These are phyloP conservation scores for Conomelus anceps DNA, from an alignment of 2,888 invertebrate species.

Conservation along the genomic window DNA sequence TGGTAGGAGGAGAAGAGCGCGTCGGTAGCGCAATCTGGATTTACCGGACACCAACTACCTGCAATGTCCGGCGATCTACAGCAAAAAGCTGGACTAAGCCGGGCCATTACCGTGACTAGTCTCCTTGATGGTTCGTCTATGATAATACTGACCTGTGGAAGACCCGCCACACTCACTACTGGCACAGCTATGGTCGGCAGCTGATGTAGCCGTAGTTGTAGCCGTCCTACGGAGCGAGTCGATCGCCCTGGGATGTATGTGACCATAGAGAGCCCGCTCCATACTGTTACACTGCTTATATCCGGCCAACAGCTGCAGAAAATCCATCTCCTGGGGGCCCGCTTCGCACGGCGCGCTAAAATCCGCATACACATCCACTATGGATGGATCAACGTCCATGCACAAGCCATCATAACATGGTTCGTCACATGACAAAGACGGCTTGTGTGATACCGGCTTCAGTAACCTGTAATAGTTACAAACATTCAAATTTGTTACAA, in stretches of 20 bases:
- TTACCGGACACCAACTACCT: too few species aligned
- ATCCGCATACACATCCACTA: slow-evolving; percentile 24
- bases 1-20: too few species aligned
- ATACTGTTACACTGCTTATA: slow-evolving; percentile 28
- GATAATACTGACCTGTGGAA: slow-evolving; percentile 28
- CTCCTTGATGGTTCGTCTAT: not conserved
- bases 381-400: slow-evolving; percentile 30
- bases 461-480: too few species aligned
- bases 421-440: too few species aligned
- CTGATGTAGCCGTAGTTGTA: slow-evolving; percentile 11
- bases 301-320: slow-evolving; percentile 25
- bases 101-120: not conserved
- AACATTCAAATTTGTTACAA: too few species aligned
- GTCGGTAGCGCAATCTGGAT: too few species aligned
- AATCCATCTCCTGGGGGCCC: slow-evolving; percentile 17
- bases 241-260: slow-evolving; percentile 22
- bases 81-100: too few species aligned
- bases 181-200: slow-evolving; percentile 30
- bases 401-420: too few species aligned
- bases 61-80: too few species aligned
- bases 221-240: slow-evolving; percentile 20
- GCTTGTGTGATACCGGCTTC: too few species aligned
- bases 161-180: slow-evolving; percentile 36
- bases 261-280: slow-evolving; percentile 22
- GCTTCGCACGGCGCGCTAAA: not conserved